Evolutionary conservation across 2,797 vertebrate species (phyloP).

Genomic region (Ambastaia sidthimunki): DNA sequence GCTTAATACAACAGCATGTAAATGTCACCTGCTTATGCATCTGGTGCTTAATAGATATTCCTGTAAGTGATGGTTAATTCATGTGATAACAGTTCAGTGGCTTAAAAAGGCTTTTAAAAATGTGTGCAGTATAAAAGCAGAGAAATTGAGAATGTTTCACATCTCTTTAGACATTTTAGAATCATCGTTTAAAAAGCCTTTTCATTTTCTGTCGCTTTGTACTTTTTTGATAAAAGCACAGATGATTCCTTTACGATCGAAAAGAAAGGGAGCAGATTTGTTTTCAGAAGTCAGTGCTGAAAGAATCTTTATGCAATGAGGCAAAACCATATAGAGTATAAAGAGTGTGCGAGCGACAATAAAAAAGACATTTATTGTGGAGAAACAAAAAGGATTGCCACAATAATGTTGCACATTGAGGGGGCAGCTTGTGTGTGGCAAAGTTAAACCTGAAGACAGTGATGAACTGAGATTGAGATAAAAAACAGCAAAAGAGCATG

Average conservation of each 20-base stretch:
- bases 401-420: constrained; percentile 32
- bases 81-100: not conserved
- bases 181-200: not conserved
- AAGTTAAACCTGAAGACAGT: not conserved
- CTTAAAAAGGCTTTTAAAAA: not conserved
- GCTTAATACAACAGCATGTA: not conserved
- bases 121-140: constrained; percentile 1
- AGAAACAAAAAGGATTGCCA: constrained; percentile 11
- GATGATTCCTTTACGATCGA: constrained; percentile 41
- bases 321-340: constrained; percentile 49
- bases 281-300: constrained; percentile 50
- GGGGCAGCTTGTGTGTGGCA: constrained; percentile 11
- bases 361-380: constrained; percentile 34
- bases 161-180: constrained; percentile 13
- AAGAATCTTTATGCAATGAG: constrained; percentile 54
- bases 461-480: constrained; percentile 3
- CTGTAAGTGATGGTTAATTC: not conserved
- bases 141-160: not conserved
- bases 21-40: constrained; percentile 1
- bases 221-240: constrained; percentile 34
- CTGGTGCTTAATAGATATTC: constrained; percentile 20
- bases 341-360: constrained; percentile 49
- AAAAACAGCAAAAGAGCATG: constrained; percentile 36
- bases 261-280: constrained; percentile 25
- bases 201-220: constrained; percentile 32